These are phyloP conservation scores for Trachemys scripta DNA, from an alignment of 2,113 vertebrate species.

Conservation along the genomic window DNA sequence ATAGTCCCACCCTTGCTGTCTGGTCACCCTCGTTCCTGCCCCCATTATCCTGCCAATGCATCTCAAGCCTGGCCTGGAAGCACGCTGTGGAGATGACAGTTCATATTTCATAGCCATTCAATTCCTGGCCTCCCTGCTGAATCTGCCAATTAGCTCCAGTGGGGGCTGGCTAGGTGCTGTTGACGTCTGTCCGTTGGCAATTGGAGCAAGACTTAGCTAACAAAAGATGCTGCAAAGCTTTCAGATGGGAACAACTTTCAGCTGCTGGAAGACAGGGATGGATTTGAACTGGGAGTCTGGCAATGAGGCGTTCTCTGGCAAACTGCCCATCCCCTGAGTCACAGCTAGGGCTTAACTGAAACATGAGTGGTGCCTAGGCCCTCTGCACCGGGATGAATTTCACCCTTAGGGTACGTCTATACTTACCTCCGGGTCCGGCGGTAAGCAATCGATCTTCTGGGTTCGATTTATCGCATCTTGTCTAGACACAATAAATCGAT, in stretches of 20 bases:
- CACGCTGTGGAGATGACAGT: background rate
- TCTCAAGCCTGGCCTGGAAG: background rate
- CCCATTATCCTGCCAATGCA: background rate
- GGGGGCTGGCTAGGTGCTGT: background rate
- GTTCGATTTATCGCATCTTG: no score
- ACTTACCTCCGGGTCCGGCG: no score
- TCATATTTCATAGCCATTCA: background rate
- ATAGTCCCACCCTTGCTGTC: no score
- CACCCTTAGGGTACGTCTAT: background rate
- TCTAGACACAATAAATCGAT: no score
- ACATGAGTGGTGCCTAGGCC: background rate
- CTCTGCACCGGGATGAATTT: background rate
- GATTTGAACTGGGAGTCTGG: background rate
- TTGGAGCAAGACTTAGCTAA: background rate
- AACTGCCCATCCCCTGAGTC: fast-evolving
- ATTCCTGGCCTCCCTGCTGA: background rate
- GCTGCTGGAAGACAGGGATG: background rate
- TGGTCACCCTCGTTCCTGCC: no score
- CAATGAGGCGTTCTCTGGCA: background rate
- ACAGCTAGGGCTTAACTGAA: background rate
- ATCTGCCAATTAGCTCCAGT: background rate
- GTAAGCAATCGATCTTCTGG: no score
- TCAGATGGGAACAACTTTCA: background rate
- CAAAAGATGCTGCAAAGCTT: background rate
- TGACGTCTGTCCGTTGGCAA: background rate